Base-by-base conservation (phyloP, 2,888 invertebrate species). In the Endomychus coccineus region DNA sequence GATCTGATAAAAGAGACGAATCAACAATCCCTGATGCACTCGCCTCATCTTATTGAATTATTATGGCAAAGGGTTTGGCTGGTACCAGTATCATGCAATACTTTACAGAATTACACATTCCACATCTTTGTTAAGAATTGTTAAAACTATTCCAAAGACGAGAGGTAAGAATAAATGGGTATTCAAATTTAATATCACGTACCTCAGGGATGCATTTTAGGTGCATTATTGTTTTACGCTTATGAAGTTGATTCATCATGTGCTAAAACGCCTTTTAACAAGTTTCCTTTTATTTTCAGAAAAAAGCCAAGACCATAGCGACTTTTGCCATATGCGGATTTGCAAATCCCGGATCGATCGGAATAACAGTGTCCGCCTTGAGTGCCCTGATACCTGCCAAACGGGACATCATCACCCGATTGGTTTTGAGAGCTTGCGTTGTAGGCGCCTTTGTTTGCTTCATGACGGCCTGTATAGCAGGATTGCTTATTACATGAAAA, bases 251-350 rank as follows among this genome's bases (percentile, higher is more conserved):
- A 7, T 25, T n/a, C n/a, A n/a, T n/a, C n/a, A n/a, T n/a, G n/a
- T n/a, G n/a, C n/a, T n/a, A n/a, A n/a, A 15, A 19, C 21, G 5
- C 4, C 16, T 6, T 29, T 11, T 10, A 29, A 15, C 21, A 19
- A 19, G 6, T 19, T 19, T 15, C n/a, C 10, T 11, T 15, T 28
- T 9, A 24, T 30, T 34, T 42, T 36, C 42, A 88, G 87, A 66
- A 74, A 0, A 74, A 90, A 16, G 76, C 83, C 0, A 81, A 83
- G 56, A 74, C 84, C 6, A 89, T 94, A 27, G 83, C 90, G 0
- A 92, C 92, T 0, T 94, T 83, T 57, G 86, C 91, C 0, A 77
- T 94, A 15, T 92, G 92, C 56, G 91, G 92, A 1, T 94, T 92
- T 67, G 81, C 90, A 0, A 94, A 94, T 70, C 85, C 91, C 0